Conservation (phyloP, 35 echinoderm and acorn worm genomes). For the Anneissia japonica region DNA sequence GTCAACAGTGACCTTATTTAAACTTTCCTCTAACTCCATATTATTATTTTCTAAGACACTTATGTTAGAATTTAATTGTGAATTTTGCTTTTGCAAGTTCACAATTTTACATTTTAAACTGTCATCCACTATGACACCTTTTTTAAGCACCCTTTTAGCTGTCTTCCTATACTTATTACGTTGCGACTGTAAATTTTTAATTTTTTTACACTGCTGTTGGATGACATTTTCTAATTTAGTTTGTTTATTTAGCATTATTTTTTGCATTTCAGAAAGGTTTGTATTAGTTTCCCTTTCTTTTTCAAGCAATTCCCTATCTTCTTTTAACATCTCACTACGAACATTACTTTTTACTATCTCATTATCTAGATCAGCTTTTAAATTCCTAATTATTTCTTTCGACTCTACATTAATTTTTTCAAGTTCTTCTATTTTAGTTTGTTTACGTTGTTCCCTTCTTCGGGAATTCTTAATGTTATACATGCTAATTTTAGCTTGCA, state of each 20-base stretch:
- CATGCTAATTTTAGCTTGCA: not conserved
- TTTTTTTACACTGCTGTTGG: not conserved
- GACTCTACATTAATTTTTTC: not conserved
- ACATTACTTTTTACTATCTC: not conserved
- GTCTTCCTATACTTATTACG: not conserved
- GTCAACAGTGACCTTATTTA: not conserved
- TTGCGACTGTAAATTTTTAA: not conserved
- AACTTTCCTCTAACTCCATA: not conserved
- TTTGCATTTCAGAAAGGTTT: not conserved
- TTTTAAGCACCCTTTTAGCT: not conserved
- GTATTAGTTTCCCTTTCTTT: not conserved
- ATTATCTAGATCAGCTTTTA: not conserved
- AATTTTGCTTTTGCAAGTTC: not conserved
- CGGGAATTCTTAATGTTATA: not conserved
- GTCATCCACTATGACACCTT: too few relatives aligned
- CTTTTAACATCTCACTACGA: not conserved
- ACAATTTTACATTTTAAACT: not conserved
- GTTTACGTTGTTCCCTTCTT: not conserved
- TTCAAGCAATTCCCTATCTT: not conserved
- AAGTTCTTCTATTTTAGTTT: not conserved
- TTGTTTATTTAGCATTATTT: not conserved
- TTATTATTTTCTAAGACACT: not conserved
- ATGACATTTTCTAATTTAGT: not conserved
- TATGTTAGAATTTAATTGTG: not conserved
- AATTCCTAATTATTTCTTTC: not conserved